phyloP scores from a whole-genome alignment of 2,797 vertebrate species.

The Discoglossus pictus region DNA sequence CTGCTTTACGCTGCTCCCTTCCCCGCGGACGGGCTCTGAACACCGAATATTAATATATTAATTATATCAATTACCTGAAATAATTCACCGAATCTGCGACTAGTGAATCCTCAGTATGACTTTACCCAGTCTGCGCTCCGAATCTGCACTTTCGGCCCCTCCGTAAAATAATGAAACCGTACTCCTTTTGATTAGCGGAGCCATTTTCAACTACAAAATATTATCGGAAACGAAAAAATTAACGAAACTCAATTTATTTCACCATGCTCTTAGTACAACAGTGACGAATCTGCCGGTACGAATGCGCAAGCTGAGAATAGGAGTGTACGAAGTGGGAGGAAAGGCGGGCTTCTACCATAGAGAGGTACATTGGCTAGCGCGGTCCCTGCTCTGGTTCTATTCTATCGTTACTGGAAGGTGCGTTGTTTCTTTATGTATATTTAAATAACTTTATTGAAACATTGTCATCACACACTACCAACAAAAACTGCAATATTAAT shows the following conservation, averaged over 20 bases:
- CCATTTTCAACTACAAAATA: background rate
- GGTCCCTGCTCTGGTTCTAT: background rate
- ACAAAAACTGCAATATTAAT: no score
- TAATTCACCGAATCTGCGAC: constrained; percentile 42
- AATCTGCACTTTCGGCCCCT: constrained; percentile 29
- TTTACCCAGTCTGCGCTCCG: background rate
- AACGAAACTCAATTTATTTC: background rate
- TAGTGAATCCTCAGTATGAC: background rate
- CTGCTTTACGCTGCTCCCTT: no score
- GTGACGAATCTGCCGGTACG: constrained; percentile 7
- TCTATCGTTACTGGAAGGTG: background rate
- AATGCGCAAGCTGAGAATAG: background rate
- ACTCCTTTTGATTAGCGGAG: background rate
- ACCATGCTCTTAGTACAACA: background rate
- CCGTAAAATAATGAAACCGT: background rate
- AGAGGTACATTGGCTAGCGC: background rate
- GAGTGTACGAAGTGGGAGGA: constrained; percentile 14
- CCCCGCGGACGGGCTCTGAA: background rate
- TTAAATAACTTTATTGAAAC: constrained; percentile 19
- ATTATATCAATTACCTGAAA: no score
- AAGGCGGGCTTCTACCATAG: constrained; percentile 42
- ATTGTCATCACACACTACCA: no score
- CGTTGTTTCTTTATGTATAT: background rate
- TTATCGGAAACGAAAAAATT: background rate
- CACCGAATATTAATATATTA: constrained; percentile 1